Evolutionary conservation across 2,888 invertebrate species (phyloP), one percentile per base, ranked within the genome.

Genomic region (Epistrophe grossulariae): DNA sequence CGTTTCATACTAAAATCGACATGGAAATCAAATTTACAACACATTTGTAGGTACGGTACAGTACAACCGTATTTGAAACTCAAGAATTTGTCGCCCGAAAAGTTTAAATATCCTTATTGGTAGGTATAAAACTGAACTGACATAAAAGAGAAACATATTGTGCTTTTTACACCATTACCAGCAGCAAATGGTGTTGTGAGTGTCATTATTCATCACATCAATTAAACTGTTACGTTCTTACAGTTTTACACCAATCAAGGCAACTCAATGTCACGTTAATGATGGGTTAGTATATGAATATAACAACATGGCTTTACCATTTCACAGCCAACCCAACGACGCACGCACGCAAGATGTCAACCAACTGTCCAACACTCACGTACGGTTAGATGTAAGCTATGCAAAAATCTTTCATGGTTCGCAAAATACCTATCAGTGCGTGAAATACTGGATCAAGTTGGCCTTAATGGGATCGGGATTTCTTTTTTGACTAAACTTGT

Each of bases 361-460:
- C 40, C 19, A 40, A 43, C 59, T 77, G 64, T 76, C 72, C 43
- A 52, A 28, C 71, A 38, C 48, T 71, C 45, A 55, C 62, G 43
- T 76, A 45, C 28, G 45, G 11, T 28, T 64, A 64, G 10, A 11
- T 17, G 9, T 15, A 35, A 64, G 28, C 72, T 76, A 77, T 80
- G 66, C 72, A 80, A 77, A 80, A 81, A 68, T 84, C 72, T 77
- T 77, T 81, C 52, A 38, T 62, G 84, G 72, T 73, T 81, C 77
- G 68, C 48, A 60, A 48, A 68, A 80, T 24, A 73, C 24, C 28
- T 45, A 13, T 40, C 17, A 57, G 35, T 4, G 72, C 84, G 28
- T 72, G 28, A 59, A 59, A 57, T 10, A 10, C 45, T 45, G 66
- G 50, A 73, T 83, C 43, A 64, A 55, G 35, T 31, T 55, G 4